These are phyloP conservation scores for Bovichtus diacanthus DNA, from an alignment of 2,797 vertebrate species.

Conservation along the genomic window DNA sequence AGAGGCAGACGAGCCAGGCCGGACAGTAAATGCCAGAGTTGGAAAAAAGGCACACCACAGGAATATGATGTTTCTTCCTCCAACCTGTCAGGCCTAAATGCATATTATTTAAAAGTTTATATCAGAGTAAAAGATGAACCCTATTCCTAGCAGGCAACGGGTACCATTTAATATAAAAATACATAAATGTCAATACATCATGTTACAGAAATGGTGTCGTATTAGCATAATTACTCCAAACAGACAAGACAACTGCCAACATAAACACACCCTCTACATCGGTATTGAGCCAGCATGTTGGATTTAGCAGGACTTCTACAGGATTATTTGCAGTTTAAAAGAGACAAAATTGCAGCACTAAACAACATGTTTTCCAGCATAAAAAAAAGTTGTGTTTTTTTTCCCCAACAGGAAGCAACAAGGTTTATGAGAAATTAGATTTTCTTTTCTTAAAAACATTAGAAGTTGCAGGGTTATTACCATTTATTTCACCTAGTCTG, in stretches of 20 bases:
- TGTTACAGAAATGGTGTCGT: not conserved
- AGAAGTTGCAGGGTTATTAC: too few species aligned
- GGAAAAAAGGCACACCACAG: constrained; percentile 48
- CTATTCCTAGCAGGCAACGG: not conserved
- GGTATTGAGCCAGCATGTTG: constrained; percentile 5
- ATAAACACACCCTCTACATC: not conserved
- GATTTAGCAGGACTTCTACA: not conserved
- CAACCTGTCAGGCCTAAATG: constrained; percentile 45
- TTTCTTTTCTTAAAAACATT: constrained; percentile 1
- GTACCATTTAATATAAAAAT: not conserved
- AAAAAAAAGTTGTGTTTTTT: not conserved
- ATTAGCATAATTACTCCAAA: constrained; percentile 23
- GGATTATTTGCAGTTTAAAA: not conserved
- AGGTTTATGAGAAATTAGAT: not conserved
- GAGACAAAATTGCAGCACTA: not conserved
- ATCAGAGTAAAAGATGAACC: constrained; percentile 5
- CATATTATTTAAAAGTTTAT: constrained; percentile 43
- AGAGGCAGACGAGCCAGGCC: constrained; percentile 64
- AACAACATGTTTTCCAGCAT: constrained; percentile 1
- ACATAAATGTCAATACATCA: not conserved
- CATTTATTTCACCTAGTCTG: too few species aligned
- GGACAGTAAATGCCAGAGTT: constrained; percentile 82
- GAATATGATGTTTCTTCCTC: constrained; percentile 57
- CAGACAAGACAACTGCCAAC: constrained; percentile 4
- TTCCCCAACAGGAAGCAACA: not conserved